Conservation (phyloP, 23 tunicate genomes). For the Styela plicata region DNA sequence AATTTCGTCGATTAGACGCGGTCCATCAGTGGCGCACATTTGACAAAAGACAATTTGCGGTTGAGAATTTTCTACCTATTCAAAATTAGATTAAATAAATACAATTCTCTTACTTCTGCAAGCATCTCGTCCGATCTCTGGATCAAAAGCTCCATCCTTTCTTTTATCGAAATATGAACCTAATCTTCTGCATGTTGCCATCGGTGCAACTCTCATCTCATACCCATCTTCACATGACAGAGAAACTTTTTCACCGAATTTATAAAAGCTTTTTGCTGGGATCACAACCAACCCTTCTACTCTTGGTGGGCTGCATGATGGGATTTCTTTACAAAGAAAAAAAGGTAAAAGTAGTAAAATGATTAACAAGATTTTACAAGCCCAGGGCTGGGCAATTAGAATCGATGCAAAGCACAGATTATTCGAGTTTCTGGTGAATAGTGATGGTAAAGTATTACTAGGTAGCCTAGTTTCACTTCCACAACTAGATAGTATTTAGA, state of each 20-base stretch:
- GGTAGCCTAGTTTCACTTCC: no score
- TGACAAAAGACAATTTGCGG: no score
- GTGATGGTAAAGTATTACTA: no score
- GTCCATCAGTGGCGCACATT: no score
- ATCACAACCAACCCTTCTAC: neutral
- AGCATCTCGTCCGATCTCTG: neutral
- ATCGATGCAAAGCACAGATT: no score
- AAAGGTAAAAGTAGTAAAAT: neutral
- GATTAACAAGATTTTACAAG: no score
- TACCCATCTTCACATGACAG: constrained; percentile 20
- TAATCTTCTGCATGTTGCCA: neutral
- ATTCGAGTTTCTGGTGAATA: no score
- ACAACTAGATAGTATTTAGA: no score
- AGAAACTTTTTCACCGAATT: neutral
- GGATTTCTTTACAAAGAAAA: neutral
- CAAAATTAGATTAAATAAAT: no score
- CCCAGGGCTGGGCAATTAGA: no score
- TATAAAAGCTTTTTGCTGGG: neutral
- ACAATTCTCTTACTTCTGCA: neutral
- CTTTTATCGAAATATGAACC: neutral
- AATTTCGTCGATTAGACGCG: no score
- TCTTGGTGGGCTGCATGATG: neutral
- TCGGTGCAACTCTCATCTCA: neutral
- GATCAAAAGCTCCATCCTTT: neutral
- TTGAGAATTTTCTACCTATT: no score